Evolutionary conservation across 2,113 vertebrate genomes (phyloP).

Genomic region (Rhinolophus ferrumequinum): DNA sequence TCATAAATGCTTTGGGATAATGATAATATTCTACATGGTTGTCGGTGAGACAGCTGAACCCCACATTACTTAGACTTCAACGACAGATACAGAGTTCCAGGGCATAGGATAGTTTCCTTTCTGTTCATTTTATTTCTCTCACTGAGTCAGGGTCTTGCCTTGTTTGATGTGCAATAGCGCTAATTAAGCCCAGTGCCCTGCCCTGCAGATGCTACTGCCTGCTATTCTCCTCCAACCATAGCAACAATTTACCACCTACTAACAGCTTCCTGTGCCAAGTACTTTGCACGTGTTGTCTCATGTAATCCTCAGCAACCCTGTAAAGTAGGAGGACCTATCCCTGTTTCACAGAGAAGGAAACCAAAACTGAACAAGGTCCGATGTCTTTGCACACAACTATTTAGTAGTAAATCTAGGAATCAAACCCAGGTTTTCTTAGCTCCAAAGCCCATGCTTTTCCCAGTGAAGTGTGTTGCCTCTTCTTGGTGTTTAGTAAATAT

Average conservation of each 20-base stretch:
- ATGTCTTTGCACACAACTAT: not conserved
- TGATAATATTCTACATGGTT: not conserved
- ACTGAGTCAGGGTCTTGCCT: not conserved
- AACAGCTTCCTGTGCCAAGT: not conserved
- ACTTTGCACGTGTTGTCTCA: not conserved
- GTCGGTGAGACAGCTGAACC: not conserved
- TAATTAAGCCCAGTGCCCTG: not conserved
- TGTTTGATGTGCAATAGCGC: not conserved
- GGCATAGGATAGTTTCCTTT: not conserved
- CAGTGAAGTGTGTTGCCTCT: not conserved
- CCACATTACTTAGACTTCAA: not conserved
- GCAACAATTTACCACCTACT: not conserved
- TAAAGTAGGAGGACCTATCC: not conserved
- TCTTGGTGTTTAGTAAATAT: conserved; percentile 34
- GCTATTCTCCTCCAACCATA: not conserved
- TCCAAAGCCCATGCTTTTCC: not conserved
- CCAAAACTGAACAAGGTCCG: not conserved
- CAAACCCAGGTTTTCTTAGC: not conserved
- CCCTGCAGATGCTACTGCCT: not conserved
- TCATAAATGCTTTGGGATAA: not conserved
- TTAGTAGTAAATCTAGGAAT: not conserved
- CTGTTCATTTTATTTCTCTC: not conserved
- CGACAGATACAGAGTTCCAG: not conserved
- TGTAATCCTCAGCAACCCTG: conserved; percentile 20
- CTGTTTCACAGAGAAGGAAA: conserved; percentile 20